Evolutionary conservation across 2,113 vertebrate species (phyloP).

Genomic region (Cinclus mexicanus): DNA sequence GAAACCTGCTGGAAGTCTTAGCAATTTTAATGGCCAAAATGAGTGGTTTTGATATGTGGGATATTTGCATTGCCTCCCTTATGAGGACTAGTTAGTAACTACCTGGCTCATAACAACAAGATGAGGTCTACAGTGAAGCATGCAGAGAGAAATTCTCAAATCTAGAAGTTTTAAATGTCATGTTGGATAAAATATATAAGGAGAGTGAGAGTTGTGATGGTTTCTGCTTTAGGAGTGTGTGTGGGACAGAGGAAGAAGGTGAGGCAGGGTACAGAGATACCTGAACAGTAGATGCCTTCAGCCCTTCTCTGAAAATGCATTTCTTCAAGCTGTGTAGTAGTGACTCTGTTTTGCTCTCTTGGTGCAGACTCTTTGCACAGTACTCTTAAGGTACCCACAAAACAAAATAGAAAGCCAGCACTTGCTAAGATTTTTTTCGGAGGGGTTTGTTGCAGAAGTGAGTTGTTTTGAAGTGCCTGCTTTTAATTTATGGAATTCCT

Average conservation of each 20-base stretch:
- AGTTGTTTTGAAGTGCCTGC: neutral
- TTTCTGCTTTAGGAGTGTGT: neutral
- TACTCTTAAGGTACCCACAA: neutral
- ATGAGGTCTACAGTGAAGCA: neutral
- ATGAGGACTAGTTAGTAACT: neutral
- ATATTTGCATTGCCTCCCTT: neutral
- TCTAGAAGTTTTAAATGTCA: neutral
- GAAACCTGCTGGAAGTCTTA: neutral
- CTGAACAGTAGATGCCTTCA: neutral
- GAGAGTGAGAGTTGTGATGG: neutral
- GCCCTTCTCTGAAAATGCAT: neutral
- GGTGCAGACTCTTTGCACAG: neutral
- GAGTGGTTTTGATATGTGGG: neutral
- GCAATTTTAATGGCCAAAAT: neutral
- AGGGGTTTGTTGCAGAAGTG: neutral
- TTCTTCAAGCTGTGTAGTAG: neutral
- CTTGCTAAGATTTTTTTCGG: neutral
- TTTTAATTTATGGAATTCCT: neutral
- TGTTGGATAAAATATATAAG: neutral
- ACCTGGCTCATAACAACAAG: neutral
- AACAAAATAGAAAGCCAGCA: neutral
- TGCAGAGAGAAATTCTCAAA: neutral
- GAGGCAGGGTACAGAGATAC: neutral
- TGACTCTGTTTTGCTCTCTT: neutral
- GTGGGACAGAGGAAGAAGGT: neutral